These are phyloP conservation scores for Athalia cordata DNA, from an alignment of 2,888 invertebrate species.

Conservation along the genomic window DNA sequence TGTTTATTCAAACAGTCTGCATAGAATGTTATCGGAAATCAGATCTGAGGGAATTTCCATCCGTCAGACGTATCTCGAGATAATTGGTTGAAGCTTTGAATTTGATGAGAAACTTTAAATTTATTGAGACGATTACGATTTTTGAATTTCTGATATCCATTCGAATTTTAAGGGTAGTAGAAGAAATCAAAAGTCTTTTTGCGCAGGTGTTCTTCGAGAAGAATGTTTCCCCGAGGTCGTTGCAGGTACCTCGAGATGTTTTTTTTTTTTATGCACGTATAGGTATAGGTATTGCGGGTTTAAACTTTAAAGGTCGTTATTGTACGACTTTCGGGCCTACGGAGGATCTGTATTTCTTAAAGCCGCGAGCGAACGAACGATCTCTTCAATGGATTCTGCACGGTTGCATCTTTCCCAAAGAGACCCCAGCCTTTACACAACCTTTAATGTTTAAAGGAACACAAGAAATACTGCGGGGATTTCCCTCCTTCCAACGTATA, in stretches of 20 bases:
- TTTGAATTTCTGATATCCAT: too few relatives aligned
- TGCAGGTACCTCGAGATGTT: too few relatives aligned
- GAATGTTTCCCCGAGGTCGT: not conserved
- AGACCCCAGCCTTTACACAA: slow-evolving; percentile 21
- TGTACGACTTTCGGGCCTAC: not conserved
- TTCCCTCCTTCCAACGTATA: not conserved
- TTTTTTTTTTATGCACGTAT: too few relatives aligned
- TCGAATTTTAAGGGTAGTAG: slow-evolving; percentile 54
- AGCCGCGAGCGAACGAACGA: slow-evolving; percentile 13
- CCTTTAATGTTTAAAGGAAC: slow-evolving; percentile 60
- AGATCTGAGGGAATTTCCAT: not conserved
- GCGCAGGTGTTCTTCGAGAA: slow-evolving; percentile 65
- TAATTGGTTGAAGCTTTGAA: not conserved
- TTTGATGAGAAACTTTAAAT: not conserved
- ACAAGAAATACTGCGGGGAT: slow-evolving; percentile 45
- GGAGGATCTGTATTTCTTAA: slow-evolving; percentile 3
- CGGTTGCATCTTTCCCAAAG: slow-evolving; percentile 44
- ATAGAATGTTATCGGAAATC: not conserved
- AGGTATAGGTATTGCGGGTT: not conserved
- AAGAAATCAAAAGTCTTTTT: slow-evolving; percentile 68
- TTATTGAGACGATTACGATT: too few relatives aligned
- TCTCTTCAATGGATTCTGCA: slow-evolving; percentile 40
- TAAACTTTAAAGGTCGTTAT: slow-evolving; percentile 18
- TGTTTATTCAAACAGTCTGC: slow-evolving; percentile 63
- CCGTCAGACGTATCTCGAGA: not conserved